Conservation (phyloP, 2,888 invertebrate species). For the Phania funesta region DNA sequence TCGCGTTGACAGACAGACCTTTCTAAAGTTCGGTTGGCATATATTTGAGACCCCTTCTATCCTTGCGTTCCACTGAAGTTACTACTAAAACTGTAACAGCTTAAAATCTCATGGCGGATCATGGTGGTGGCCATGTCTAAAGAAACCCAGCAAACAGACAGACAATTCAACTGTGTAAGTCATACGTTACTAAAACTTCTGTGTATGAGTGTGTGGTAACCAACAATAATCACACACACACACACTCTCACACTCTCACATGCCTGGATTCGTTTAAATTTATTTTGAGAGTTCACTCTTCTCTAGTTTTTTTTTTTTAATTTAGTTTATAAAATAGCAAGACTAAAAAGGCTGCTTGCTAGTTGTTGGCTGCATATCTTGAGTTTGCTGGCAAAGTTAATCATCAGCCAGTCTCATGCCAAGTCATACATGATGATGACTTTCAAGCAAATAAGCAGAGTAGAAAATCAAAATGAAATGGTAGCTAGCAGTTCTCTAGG, state of each 20-base stretch:
- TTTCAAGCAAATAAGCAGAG: conserved; percentile 34
- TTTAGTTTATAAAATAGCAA: conserved; percentile 22
- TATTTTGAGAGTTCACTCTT: conserved; percentile 17
- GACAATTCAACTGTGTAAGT: conserved; percentile 21
- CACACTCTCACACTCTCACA: background rate
- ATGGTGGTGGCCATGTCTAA: background rate
- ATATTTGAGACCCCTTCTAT: conserved; percentile 9
- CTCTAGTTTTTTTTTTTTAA: background rate
- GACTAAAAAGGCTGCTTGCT: background rate
- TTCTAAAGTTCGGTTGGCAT: conserved; percentile 22
- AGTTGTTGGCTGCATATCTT: conserved; percentile 38
- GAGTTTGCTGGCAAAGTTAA: background rate
- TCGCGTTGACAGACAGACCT: conserved; percentile 67
- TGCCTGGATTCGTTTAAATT: background rate
- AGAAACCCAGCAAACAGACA: conserved; percentile 10
- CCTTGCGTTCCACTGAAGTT: background rate
- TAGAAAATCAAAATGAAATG: conserved; percentile 7
- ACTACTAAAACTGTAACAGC: background rate
- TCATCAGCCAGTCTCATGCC: background rate
- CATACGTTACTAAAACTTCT: conserved; percentile 21
- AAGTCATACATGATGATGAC: conserved; percentile 8
- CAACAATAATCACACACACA: conserved; percentile 24
- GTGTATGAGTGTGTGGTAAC: conserved; percentile 22
- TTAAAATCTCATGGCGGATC: background rate
- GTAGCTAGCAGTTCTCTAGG: conserved; percentile 16